Base-by-base conservation (phyloP, 2,113 vertebrate genomes). In the Ammodytes marinus region DNA sequence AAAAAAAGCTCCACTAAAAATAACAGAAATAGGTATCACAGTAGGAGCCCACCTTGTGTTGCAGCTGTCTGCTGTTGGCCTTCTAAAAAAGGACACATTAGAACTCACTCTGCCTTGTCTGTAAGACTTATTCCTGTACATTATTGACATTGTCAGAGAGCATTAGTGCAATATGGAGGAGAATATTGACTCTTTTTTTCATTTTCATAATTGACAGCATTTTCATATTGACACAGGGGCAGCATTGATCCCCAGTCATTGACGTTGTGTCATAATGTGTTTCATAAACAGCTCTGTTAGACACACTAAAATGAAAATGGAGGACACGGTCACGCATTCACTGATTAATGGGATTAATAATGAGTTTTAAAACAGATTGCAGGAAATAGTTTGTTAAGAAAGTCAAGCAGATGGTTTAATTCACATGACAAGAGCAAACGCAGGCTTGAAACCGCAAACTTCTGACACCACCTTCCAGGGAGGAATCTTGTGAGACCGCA, bases 151-250 rank as follows among this genome's bases (percentile, higher is more conserved):
- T 72, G 70, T 69, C 82, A 19, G 39, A 72, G 67, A 70, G 64
- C 54, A 75, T 73, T 74, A 81, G 67, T 67, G 52, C 82, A 83
- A 83, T 87, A 84, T 63, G 57, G 58, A 73, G 73, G 42, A 54
- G 78, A 69, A 64, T 86, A 89, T 88, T 75, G 88, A 88, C 67
- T 53, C 15, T 40, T 65, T 50, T 27, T 75, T 77, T 43, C 67
- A 81, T 88, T 83, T 79, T 87, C 66, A 91, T 80, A 82, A 88
- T 81, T 66, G 59, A 81, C 63, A 74, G 57, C 46, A 69, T 91
- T 84, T 80, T 81, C 65, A 80, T 80, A 86, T 88, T 72, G 80
- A 86, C 74, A 77, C 79, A 42, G 77, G 74, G 14, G 2, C 47
- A 52, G 15, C 54, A 87, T 87, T 70, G 79, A 86, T 74, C 49